Evolutionary conservation across 2,113 vertebrate species (phyloP).

Genomic region (Chamaea fasciata): DNA sequence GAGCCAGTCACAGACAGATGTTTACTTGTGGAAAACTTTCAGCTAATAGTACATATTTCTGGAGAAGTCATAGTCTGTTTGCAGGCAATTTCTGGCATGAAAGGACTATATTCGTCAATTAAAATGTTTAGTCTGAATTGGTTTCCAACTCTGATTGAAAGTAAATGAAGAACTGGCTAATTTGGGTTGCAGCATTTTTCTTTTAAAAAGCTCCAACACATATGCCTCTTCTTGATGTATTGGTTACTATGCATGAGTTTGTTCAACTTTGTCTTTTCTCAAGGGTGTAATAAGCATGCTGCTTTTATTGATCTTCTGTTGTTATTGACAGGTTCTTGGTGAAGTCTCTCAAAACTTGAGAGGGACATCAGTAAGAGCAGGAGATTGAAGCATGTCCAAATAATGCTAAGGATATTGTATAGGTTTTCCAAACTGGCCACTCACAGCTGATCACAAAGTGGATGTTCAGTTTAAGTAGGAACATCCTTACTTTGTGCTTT

Average conservation of each 20-base stretch:
- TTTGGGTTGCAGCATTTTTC: neutral
- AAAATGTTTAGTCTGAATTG: slow-evolving; percentile 11
- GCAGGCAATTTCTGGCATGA: slow-evolving; percentile 4
- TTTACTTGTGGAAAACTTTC: slow-evolving; percentile 7
- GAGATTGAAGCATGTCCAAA: neutral
- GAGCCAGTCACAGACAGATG: neutral
- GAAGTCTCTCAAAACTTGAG: neutral
- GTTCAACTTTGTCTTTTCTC: neutral
- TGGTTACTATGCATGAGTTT: neutral
- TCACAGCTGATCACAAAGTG: neutral
- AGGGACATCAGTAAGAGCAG: neutral
- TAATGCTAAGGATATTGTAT: neutral
- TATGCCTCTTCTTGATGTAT: neutral
- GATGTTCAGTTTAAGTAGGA: neutral
- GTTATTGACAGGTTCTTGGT: neutral
- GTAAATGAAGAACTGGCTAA: neutral
- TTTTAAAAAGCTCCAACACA: neutral
- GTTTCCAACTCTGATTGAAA: slow-evolving; percentile 11
- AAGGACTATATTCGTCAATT: neutral
- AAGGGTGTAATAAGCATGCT: neutral
- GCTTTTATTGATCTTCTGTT: neutral
- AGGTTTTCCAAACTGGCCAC: neutral
- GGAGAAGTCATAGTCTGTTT: neutral
- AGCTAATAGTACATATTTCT: neutral
- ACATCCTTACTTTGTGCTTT: neutral